Percentiles rank a stretch among this genome's conserved stretches.
Conservation (phyloP, 2,797 vertebrate genomes). For the Macropodus opercularis region DNA sequence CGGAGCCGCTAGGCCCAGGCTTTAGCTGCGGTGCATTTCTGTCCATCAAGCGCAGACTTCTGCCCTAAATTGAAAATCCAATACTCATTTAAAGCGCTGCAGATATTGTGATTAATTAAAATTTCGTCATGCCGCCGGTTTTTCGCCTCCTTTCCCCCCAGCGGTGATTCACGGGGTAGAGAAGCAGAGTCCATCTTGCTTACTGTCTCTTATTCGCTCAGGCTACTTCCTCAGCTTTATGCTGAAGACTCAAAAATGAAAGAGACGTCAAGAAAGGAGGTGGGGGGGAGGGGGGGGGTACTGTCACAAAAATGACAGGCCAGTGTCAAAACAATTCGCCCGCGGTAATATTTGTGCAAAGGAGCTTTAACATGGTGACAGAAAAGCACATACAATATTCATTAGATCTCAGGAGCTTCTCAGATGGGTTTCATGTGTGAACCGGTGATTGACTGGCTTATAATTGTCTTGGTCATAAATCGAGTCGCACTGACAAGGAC, state of each 20-base stretch:
- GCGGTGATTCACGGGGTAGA: constrained; percentile 48
- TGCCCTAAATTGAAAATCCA: constrained; percentile 68
- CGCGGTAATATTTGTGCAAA: constrained; percentile 60
- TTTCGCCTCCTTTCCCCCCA: constrained; percentile 34
- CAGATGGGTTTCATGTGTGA: constrained; percentile 61
- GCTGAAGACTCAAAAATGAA: constrained; percentile 49
- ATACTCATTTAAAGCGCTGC: constrained; percentile 64
- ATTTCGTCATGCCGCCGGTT: constrained; percentile 54
- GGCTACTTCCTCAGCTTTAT: constrained; percentile 34
- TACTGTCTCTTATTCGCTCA: constrained; percentile 44
- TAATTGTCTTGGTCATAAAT: constrained; percentile 76
- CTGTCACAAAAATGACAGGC: constrained; percentile 62
- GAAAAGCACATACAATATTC: constrained; percentile 72
- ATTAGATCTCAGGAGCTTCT: constrained; percentile 60
- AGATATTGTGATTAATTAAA: constrained; percentile 70
- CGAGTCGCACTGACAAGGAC: constrained; percentile 69
- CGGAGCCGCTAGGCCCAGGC: constrained; percentile 28
- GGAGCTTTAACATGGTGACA: constrained; percentile 69
- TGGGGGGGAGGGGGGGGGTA: constrained; percentile 16
- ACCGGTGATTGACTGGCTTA: constrained; percentile 68
- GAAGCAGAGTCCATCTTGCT: constrained; percentile 63
- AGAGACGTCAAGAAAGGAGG: constrained; percentile 59
- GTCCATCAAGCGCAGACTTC: constrained; percentile 42
- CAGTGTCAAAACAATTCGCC: constrained; percentile 74
- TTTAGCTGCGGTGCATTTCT: constrained; percentile 37